Evolutionary conservation across 2,888 invertebrate genomes (phyloP), one percentile per base, ranked within the genome.

Genomic region (Agrochola macilenta): DNA sequence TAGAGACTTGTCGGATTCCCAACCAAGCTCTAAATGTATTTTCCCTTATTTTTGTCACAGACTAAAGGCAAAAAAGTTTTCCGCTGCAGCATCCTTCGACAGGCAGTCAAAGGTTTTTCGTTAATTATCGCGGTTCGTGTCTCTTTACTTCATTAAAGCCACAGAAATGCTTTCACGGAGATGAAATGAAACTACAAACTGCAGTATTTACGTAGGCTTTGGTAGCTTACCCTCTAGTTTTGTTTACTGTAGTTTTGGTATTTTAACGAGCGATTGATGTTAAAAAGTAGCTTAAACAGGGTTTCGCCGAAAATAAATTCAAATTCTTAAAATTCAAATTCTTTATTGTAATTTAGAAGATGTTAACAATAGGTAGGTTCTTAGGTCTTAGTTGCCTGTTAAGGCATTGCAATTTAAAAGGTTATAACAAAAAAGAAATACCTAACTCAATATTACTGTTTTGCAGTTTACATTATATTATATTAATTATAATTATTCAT

Each of bases 41-140:
- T 30, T 26, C 11, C 54, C n/a, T 3, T 68, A 52, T 57, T 75
- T 81, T 46, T 30, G 35, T 63, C 49, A 60, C 52, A n/a, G 64
- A 54, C 17, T 60, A 66, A 61, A 61, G 54, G 35, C 35, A 69
- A 69, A 64, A 61, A 35, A 0, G 4, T 71, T 70, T 70, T 26
- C 46, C 23, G 49, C 46, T 43, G 52, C 46, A 39, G 20, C 52
- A 60, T 35, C 39, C 30, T 63, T 82, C 17, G 5, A 4, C 14
- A 63, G 17, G 39, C 49, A 81, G 69, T 85, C 85, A 84, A 84
- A 84, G 83, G 71, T 30, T 35, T 54, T 63, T 49, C 82, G 63
- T 82, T 85, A 84, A 82, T 85, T 77, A 85, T 69, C 46, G n/a
- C 39, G 66, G 74, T 66, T 74, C 61, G 60, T 35, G 26, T 52